These are phyloP conservation scores for Syngnathus floridae DNA, from an alignment of 2,113 vertebrate species.

Conservation along the genomic window DNA sequence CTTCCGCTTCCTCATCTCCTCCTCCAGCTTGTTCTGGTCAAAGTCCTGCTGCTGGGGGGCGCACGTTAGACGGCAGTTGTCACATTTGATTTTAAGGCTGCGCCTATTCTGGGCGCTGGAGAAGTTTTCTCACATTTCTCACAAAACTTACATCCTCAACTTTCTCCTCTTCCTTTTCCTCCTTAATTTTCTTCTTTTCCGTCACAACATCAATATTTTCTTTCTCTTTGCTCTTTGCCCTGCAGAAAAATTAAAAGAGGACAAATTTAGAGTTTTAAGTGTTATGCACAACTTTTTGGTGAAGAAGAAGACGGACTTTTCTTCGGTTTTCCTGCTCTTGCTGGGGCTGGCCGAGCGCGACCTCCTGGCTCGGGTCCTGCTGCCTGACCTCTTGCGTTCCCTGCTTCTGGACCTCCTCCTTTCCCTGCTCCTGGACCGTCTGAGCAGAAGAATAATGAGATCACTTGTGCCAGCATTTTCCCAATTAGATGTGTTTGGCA, in stretches of 20 bases:
- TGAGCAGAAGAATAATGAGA: constrained; percentile 30
- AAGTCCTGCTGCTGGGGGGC: constrained; percentile 77
- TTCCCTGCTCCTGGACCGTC: constrained; percentile 83
- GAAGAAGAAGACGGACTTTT: constrained; percentile 67
- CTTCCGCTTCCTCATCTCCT: constrained; percentile 98
- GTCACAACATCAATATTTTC: constrained; percentile 76
- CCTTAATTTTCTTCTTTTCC: constrained; percentile 94
- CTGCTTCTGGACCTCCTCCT: constrained; percentile 85
- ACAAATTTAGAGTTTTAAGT: not conserved
- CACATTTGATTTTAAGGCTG: no score
- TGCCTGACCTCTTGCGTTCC: constrained; percentile 79
- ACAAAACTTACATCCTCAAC: constrained; percentile 80
- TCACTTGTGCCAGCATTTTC: no score
- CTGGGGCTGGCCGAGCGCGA: constrained; percentile 80
- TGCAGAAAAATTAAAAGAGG: constrained; percentile 18
- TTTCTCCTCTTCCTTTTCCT: constrained; percentile 95
- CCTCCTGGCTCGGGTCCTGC: constrained; percentile 79
- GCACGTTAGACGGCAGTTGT: not conserved
- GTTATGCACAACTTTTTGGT: not conserved
- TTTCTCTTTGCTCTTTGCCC: constrained; percentile 86
- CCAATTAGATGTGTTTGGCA: no score
- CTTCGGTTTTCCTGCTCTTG: constrained; percentile 83
- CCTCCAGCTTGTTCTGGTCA: constrained; percentile 97
- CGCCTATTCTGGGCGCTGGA: not conserved
- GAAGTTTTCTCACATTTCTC: not conserved